Conservation (phyloP, 2,113 vertebrate species). For the Bombycilla garrulus region DNA sequence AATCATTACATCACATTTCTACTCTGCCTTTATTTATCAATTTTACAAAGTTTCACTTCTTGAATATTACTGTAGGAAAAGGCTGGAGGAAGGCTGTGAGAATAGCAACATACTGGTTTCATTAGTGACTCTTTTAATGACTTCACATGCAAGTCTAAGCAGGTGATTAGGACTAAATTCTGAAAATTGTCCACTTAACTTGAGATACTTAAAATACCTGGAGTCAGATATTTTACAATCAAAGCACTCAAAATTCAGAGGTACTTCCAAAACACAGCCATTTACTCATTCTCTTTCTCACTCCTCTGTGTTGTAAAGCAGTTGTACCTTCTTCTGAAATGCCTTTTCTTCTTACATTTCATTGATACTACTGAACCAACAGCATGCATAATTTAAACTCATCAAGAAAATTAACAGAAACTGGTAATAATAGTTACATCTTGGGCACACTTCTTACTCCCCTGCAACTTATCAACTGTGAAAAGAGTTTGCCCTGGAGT, state of each 20-base stretch:
- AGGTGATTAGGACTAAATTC: not conserved
- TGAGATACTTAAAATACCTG: not conserved
- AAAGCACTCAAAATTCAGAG: not conserved
- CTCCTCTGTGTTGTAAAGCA: not conserved
- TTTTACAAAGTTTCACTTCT: not conserved
- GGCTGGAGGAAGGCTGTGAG: not conserved
- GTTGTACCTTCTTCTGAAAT: not conserved
- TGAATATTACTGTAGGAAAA: not conserved
- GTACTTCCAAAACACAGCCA: not conserved
- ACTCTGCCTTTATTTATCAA: not conserved
- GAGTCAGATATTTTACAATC: not conserved
- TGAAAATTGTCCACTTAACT: not conserved
- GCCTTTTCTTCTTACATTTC: not conserved
- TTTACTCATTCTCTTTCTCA: not conserved
- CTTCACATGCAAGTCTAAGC: not conserved
- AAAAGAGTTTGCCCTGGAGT: not conserved
- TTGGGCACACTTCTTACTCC: not conserved
- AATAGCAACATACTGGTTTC: not conserved
- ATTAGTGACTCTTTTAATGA: not conserved
- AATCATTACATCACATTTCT: not conserved
- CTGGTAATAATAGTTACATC: not conserved
- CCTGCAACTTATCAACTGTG: not conserved
- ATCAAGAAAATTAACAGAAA: not conserved
- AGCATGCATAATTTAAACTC: not conserved
- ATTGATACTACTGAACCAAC: not conserved